phyloP scores from a whole-genome alignment of 2,113 vertebrate species.

The Thunnus maccoyii region DNA sequence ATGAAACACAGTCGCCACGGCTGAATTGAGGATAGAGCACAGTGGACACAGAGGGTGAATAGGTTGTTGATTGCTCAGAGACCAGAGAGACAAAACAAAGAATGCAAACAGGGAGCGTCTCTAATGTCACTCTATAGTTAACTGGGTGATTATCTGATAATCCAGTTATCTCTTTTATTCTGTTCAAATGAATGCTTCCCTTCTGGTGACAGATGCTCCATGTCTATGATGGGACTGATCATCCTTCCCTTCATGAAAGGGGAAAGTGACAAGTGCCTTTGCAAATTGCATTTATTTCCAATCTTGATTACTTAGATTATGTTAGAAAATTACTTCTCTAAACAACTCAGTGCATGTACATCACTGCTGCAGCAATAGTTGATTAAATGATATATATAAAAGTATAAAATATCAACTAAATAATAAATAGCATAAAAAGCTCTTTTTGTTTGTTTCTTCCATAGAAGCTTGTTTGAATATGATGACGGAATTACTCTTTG shows the following conservation, averaged over 20 bases:
- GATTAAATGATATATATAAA: too few relatives aligned
- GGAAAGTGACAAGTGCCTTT: neutral
- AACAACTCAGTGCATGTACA: too few relatives aligned
- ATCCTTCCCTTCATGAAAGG: neutral
- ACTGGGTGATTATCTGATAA: conserved; percentile 53
- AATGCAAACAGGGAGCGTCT: conserved; percentile 51
- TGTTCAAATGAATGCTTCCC: conserved; percentile 19
- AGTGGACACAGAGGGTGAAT: conserved; percentile 8
- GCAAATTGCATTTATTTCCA: neutral
- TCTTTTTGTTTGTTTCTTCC: too few relatives aligned
- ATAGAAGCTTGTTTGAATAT: too few relatives aligned
- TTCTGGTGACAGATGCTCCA: conserved; percentile 41
- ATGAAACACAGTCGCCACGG: neutral
- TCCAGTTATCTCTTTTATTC: conserved; percentile 48
- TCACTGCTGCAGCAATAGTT: too few relatives aligned
- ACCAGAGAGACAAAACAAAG: conserved; percentile 47
- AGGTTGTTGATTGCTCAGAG: conserved; percentile 27
- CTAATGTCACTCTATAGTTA: conserved; percentile 21
- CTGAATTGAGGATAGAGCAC: conserved; percentile 21
- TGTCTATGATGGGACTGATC: neutral
- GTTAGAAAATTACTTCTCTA: neutral
- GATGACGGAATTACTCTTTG: too few relatives aligned
- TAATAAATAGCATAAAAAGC: too few relatives aligned
- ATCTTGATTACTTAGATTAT: neutral
- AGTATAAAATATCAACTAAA: too few relatives aligned